Base-by-base conservation (phyloP, 2,888 invertebrate species). In the Terebella lapidaria region DNA sequence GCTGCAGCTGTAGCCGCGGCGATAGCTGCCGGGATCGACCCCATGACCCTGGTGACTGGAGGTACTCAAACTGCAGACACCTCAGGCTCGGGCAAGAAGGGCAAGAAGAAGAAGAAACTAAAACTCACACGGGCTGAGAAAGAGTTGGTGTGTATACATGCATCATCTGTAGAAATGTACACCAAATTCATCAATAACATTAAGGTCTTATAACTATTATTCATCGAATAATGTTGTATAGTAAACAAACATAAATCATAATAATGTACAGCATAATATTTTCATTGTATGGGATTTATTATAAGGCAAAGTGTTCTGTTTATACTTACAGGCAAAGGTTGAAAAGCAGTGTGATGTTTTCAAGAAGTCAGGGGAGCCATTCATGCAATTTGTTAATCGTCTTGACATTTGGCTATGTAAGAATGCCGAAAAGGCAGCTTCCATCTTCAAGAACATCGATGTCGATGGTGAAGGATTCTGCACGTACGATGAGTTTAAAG, bases 401-500 rank as follows among this genome's bases (percentile, higher is more conserved):
- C 74, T 76, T 69, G 74, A 77, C 56, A 65, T 62, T n/a, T 78
- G 78, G 78, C 60, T 78, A 25, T 54, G 64, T 2, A 64, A 68
- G 3, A 68, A 74, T 55, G 63, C 70, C n/a, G 66, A 69, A n/a
- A 60, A 56, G 45, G 65, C 72, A 25, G 62, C 69, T 10, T 60
- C 72, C 53, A 63, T 76, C 49, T 77, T 74, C 64, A 64, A 64
- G 10, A 70, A 66, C 27, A 70, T 72, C 62, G 78, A 78, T 63
- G 58, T 62, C 5, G 71, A 72, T 56, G 74, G 70, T 22, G 74
- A 74, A 47, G 74, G 75, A 2, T 63, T 71, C 3, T 49, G 77
- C 2, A 70, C 72, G 20, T 75, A 72, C 61, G 75, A 75, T 27
- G 73, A 76, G 56, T 77, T 78, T 57, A 78, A 77, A 65, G 70